These are phyloP conservation scores for Nipponacmea schrenckii DNA, from an alignment of 2,888 invertebrate genomes.

Conservation along the genomic window DNA sequence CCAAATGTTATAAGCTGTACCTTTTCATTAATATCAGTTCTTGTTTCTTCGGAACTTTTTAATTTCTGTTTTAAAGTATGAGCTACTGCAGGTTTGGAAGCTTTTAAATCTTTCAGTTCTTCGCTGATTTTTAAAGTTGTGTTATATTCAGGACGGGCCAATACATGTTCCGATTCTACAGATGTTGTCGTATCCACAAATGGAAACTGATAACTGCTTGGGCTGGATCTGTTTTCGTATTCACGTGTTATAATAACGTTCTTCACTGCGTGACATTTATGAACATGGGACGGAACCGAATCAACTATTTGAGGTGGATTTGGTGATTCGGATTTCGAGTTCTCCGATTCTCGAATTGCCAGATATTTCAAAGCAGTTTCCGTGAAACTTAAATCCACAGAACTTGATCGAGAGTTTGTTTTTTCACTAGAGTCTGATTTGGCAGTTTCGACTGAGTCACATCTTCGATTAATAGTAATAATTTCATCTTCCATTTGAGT, in stretches of 20 bases:
- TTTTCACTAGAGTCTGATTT: slow-evolving; percentile 9
- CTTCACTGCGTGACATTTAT: neutral
- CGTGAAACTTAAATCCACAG: neutral
- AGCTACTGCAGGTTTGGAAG: slow-evolving; percentile 40
- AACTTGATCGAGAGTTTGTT: slow-evolving; percentile 13
- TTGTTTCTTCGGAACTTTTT: slow-evolving; percentile 40
- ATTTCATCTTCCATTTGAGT: neutral
- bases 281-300: neutral
- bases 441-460: too few species aligned
- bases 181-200: slow-evolving; percentile 32
- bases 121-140: slow-evolving; percentile 49
- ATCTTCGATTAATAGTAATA: neutral
- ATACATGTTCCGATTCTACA: slow-evolving; percentile 49
- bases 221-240: slow-evolving; percentile 34
- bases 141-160: slow-evolving; percentile 60
- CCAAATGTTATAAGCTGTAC: slow-evolving; percentile 30
- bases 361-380: neutral
- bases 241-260: slow-evolving; percentile 42
- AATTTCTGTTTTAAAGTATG: slow-evolving; percentile 47
- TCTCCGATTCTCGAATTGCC: neutral
- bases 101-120: slow-evolving; percentile 49
- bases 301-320: neutral
- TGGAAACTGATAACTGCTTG: slow-evolving; percentile 47
- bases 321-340: neutral
- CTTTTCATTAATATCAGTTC: slow-evolving; percentile 56